Evolutionary conservation across 2,888 invertebrate genomes (phyloP), one percentile per base, ranked within the genome.

Genomic region (Tetheella fluctuosa): DNA sequence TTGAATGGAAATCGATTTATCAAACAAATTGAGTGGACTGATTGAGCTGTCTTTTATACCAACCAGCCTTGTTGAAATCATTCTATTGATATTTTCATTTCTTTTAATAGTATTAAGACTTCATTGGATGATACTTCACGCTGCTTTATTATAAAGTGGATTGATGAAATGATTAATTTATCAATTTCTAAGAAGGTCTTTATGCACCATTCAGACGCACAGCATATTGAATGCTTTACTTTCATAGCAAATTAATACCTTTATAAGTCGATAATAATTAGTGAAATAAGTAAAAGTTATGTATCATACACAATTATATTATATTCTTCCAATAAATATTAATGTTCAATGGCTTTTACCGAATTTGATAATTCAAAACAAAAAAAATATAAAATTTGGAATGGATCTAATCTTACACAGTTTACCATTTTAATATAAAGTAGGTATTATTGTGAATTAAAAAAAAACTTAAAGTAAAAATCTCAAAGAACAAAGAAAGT

Each of bases 11-110:
- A 42, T 42, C 42, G 17, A 42, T 42, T 42, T 42, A 42, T 42
- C 42, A 17, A 17, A 42, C 17, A 42, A 42, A 42, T 42, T 42
- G 42, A 42, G n/a, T 42, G 17, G 42, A 42, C 42, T 42, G 42
- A 42, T 42, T 42, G 17, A 17, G n/a, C 3, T 12, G 15, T 42
- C 42, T 42, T 17, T 17, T 42, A 17, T 48, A 48, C 3, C 20
- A 48, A 48, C 3, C 20, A 48, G n/a, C 8, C 2, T 20, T 20
- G 6, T 48, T 48, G 48, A 48, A 48, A 48, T 7, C 20, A 48
- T 15, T 48, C 20, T 48, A 48, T 20, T 48, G 42, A 48, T 48
- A 48, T 48, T 48, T 48, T n/a, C 17, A 20, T 48, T 48, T 48
- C 17, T 48, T 48, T 48, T 48, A 48, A 17, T 20, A 6, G 10